These are phyloP conservation scores for Stenichneumon culpator DNA, from an alignment of 2,888 invertebrate genomes.

Conservation along the genomic window DNA sequence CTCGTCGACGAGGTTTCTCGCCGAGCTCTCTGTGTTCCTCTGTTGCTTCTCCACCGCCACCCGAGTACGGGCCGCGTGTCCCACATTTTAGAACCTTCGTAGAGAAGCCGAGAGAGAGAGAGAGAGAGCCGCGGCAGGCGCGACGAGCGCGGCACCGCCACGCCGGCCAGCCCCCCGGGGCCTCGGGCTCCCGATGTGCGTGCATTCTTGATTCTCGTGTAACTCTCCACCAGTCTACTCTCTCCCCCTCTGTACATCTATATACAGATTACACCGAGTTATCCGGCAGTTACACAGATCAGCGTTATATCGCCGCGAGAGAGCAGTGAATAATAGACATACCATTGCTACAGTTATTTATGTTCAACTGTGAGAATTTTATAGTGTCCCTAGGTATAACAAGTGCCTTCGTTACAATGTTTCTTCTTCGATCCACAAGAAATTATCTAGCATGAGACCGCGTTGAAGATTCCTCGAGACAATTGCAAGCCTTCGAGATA, in stretches of 20 bases:
- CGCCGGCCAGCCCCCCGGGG: conserved; percentile 52
- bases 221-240: background rate
- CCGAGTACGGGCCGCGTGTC: conserved; percentile 76
- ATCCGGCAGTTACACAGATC: conserved; percentile 26
- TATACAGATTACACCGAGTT: conserved; percentile 4
- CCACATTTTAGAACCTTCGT: conserved; percentile 82
- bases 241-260: background rate
- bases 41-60: conserved; percentile 37
- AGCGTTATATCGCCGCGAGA: background rate
- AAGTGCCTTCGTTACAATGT: conserved; percentile 15
- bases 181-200: conserved; percentile 53
- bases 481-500: background rate
- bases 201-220: conserved; percentile 65
- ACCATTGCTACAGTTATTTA: background rate
- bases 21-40: conserved; percentile 15
- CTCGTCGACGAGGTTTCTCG: conserved; percentile 25
- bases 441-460: background rate
- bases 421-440: background rate
- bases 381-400: background rate
- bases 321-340: conserved; percentile 5
- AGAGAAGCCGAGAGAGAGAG: conserved; percentile 51
- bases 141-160: conserved; percentile 37
- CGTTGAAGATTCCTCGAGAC: background rate
- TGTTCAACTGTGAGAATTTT: conserved; percentile 6
- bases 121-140: conserved; percentile 11